These are phyloP conservation scores for Clarias laeviceps DNA, from an alignment of 2,797 vertebrate genomes.

Conservation along the genomic window DNA sequence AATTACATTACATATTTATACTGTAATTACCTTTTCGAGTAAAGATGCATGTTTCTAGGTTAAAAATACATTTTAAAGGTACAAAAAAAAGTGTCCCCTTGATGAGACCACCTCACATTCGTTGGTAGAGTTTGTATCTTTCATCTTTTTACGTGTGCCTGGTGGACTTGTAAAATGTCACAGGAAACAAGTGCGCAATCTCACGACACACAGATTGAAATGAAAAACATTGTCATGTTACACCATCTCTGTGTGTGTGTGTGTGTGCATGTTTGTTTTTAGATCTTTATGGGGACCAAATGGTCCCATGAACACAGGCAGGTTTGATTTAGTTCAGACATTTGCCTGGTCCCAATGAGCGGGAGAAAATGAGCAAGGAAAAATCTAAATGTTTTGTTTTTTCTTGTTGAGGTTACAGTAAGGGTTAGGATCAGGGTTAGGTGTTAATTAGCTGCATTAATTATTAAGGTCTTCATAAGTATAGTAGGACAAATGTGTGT, in stretches of 20 bases:
- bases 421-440: background rate
- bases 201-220: background rate
- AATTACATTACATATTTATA: background rate
- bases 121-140: background rate
- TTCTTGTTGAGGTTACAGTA: background rate
- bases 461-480: background rate
- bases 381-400: background rate
- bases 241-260: background rate
- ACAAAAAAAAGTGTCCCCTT: background rate
- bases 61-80: background rate
- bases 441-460: background rate
- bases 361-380: background rate
- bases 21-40: too few species aligned
- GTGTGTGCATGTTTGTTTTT: background rate
- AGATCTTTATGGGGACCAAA: background rate
- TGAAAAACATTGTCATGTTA: slow-evolving; percentile 7
- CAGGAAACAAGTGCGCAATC: background rate
- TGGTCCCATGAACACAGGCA: background rate
- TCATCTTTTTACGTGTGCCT: too few species aligned
- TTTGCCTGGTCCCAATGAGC: background rate
- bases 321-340: background rate
- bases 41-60: background rate
- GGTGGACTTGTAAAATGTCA: slow-evolving; percentile 5
- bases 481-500: background rate
- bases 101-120: too few species aligned